phyloP scores from a whole-genome alignment of 2,113 vertebrate genomes.

The Tragelaphus buxtoni region DNA sequence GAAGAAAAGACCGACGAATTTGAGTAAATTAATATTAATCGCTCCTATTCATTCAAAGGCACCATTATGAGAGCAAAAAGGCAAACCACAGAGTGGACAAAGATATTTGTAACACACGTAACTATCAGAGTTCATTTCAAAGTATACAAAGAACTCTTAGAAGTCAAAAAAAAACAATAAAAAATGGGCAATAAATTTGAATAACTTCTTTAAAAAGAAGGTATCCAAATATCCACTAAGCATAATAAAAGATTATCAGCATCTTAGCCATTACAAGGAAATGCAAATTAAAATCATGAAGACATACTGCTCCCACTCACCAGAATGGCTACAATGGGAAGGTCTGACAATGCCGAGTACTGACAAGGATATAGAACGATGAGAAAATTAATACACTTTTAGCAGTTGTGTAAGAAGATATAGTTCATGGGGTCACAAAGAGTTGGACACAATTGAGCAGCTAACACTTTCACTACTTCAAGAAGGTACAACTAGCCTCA shows the following conservation, averaged over 20 bases:
- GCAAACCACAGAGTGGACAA: neutral
- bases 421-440: neutral
- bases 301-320: neutral
- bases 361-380: neutral
- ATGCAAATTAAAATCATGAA: neutral
- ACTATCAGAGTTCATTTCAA: neutral
- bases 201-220: neutral
- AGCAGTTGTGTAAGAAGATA: neutral
- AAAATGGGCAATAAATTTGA: neutral
- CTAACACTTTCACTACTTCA: neutral
- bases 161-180: neutral
- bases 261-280: neutral
- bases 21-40: neutral
- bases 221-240: neutral
- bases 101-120: neutral
- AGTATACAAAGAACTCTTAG: neutral
- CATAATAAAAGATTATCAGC: neutral
- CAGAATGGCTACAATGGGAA: neutral
- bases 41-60: neutral
- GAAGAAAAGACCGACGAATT: neutral
- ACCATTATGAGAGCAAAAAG: neutral
- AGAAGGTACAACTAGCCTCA: neutral
- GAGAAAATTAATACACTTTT: neutral
- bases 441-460: neutral
- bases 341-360: neutral